phyloP scores from a whole-genome alignment of 2,113 vertebrate species.

The Lontra canadensis region DNA sequence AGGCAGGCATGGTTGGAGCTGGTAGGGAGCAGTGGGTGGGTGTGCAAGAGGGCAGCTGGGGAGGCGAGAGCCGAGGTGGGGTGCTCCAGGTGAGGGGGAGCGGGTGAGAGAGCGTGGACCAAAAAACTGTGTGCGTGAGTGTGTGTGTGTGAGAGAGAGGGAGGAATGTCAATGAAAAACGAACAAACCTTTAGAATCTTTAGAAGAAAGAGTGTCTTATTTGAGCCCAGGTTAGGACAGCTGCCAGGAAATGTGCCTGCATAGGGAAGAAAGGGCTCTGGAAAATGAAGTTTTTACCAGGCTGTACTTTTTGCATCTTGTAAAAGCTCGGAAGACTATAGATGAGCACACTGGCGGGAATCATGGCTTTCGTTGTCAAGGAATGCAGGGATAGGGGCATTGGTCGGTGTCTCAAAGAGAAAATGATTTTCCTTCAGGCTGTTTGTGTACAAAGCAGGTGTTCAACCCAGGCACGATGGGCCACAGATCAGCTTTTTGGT shows the following conservation, averaged over 20 bases:
- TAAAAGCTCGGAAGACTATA: background rate
- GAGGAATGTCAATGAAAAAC: background rate
- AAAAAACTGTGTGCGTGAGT: accelerated
- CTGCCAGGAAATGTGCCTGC: background rate
- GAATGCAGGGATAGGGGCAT: background rate
- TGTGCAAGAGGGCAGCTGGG: background rate
- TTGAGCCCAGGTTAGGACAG: background rate
- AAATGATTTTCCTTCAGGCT: background rate
- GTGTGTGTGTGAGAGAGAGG: no score
- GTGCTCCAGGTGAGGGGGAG: background rate
- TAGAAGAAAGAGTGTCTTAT: background rate
- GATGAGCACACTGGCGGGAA: background rate
- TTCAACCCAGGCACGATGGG: background rate
- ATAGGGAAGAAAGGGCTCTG: background rate
- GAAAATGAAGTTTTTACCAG: background rate
- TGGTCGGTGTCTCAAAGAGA: accelerated
- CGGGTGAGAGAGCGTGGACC: accelerated
- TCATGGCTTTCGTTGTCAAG: background rate
- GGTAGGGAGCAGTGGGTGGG: background rate
- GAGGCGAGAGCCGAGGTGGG: no score
- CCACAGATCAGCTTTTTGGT: background rate
- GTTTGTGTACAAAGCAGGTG: background rate
- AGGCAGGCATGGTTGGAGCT: background rate
- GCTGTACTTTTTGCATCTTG: background rate
- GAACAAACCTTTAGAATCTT: background rate